Evolutionary conservation across 2,113 vertebrate species (phyloP).

Genomic region (Hyla sarda): DNA sequence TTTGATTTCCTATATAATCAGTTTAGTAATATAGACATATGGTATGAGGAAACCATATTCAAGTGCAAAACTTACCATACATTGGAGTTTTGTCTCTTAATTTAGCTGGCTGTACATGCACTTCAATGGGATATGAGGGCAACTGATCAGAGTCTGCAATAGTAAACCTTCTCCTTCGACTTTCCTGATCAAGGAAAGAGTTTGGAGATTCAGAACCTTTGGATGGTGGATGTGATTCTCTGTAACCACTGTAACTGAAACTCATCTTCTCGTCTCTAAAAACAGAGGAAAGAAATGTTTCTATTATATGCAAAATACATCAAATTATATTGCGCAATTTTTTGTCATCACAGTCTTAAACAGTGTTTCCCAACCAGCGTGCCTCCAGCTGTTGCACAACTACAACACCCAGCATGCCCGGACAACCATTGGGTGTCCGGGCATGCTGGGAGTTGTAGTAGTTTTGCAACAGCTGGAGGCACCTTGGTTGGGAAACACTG

Average conservation of each 20-base stretch:
- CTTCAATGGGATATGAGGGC: conserved; percentile 73
- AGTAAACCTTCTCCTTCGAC: conserved; percentile 75
- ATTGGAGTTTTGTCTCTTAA: conserved; percentile 81
- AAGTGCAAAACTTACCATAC: conserved; percentile 72
- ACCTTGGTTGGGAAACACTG: no score
- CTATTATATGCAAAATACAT: no score
- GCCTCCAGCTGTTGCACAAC: no score
- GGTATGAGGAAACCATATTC: not conserved
- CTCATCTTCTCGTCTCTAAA: conserved; percentile 78
- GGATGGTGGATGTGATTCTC: conserved; percentile 64
- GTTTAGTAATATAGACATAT: not conserved
- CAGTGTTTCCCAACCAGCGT: no score
- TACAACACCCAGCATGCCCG: no score
- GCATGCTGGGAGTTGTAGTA: no score
- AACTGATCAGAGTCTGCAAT: conserved; percentile 77
- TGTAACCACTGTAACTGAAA: conserved; percentile 70
- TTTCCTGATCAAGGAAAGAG: conserved; percentile 85
- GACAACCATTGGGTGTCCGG: no score
- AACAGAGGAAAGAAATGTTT: conserved; percentile 30
- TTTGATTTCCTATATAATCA: no score
- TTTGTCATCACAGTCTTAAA: no score
- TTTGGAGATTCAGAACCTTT: conserved; percentile 90
- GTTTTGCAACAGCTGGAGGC: no score
- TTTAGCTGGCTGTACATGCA: conserved; percentile 74
- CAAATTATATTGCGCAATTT: no score